A percentile compares a stretch with the other conserved stretches of the same genome.
These are phyloP conservation scores for Amphimedon queenslandica DNA, from an alignment of 37 sponge, comb jelly and placozoan genomes.

Conservation along the genomic window DNA sequence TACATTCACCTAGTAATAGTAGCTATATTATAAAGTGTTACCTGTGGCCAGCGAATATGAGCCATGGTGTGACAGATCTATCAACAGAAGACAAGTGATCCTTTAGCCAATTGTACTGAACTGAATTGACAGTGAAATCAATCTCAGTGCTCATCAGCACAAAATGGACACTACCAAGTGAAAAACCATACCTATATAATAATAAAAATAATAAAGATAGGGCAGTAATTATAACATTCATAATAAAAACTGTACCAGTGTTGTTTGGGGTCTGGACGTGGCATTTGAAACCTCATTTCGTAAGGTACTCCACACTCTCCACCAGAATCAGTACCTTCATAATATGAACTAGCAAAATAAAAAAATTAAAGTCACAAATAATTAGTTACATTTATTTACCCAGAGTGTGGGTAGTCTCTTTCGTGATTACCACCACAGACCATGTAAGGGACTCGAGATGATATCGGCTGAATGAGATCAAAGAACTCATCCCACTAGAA, in stretches of 20 bases:
- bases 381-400: slow-evolving; percentile 16
- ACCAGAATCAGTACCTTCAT: slow-evolving; percentile 53
- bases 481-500: slow-evolving; percentile 76
- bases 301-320: slow-evolving; percentile 84
- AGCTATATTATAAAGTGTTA: neutral
- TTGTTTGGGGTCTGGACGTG: slow-evolving; percentile 47
- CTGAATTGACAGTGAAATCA: slow-evolving; percentile 30
- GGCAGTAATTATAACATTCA: neutral
- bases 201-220: neutral
- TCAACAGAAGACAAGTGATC: slow-evolving; percentile 51
- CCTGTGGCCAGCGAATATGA: slow-evolving; percentile 78
- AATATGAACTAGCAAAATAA: neutral
- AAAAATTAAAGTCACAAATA: neutral
- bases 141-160: slow-evolving; percentile 82
- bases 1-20: too few species aligned
- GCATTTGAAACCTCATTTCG: slow-evolving; percentile 68
- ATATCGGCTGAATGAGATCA: slow-evolving; percentile 43
- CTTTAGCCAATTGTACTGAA: slow-evolving; percentile 48
- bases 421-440: slow-evolving; percentile 81
- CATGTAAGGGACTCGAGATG: slow-evolving; percentile 55
- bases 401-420: slow-evolving; percentile 49
- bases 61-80: slow-evolving; percentile 71
- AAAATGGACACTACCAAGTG: slow-evolving; percentile 67
- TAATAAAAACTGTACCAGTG: slow-evolving; percentile 43
- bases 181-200: slow-evolving; percentile 59